Evolutionary conservation across 2,113 vertebrate species (phyloP), one percentile per base, ranked within the genome.

Genomic region (Amphiprion percula): DNA sequence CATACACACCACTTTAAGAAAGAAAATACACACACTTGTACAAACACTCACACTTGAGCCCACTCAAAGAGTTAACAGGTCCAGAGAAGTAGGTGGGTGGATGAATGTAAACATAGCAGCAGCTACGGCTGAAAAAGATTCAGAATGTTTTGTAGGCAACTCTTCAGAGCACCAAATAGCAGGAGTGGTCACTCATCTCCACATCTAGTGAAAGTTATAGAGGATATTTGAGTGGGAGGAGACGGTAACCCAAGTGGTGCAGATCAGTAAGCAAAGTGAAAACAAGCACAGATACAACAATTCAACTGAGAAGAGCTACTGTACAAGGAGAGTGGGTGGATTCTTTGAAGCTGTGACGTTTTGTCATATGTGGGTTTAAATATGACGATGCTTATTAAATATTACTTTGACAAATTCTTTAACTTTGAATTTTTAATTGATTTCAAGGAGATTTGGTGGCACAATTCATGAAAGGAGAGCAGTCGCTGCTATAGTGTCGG

Each of bases 171-270:
- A 1, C 11, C 47, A 65, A 76, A 52, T 30, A 68, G 66, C 6
- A 24, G 46, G 60, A 88, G 60, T 49, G 64, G 65, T 72, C 60
- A 64, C 24, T 74, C 58, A 49, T 61, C 71, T 84, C 26, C 26
- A 75, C 74, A 65, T 70, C 46, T 30, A 62, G 30, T 66, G 46
- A 73, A 73, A 53, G 71, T 53, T 50, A 52, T 1, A 77, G 56
- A 62, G 63, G 50, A 65, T 70, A 72, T 59, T 23, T 70, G 54
- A 70, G 87, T 83, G 62, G 83, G 79, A 89, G 71, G 49, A 65
- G 52, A 71, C 0, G 0, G 53, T 63, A 79, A 67, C 74, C 54
- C 56, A 28, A 61, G 77, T 74, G 71, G 23, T 12, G 1, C 16
- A 37, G 49, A 73, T 68, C 52, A 68, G 17, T 16, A 74, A 52